Conservation (phyloP, 2,113 vertebrate genomes). For the Sinocyclocheilus anophthalmus region DNA sequence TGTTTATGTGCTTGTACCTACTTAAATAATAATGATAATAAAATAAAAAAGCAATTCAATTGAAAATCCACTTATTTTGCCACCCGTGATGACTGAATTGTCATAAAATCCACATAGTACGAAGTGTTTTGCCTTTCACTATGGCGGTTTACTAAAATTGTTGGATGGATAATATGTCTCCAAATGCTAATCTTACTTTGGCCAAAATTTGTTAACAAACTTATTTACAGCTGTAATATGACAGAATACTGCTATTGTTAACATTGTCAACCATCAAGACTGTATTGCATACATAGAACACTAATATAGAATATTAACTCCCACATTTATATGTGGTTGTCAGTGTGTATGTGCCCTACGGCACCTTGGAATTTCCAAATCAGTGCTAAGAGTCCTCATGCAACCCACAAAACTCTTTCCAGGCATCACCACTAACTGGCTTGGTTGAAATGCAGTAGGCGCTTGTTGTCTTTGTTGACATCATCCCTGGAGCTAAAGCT, state of each 20-base stretch:
- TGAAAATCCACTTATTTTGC: not conserved
- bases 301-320: not conserved
- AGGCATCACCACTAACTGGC: not conserved
- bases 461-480: conserved; percentile 7
- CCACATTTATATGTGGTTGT: not conserved
- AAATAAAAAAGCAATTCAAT: no score
- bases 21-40: not conserved
- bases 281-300: not conserved
- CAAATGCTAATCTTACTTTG: no score
- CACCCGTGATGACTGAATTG: not conserved
- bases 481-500: conserved; percentile 11
- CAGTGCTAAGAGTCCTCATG: not conserved
- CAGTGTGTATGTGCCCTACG: not conserved
- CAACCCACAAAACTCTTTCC: conserved; percentile 3
- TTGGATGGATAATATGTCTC: no score
- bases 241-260: not conserved
- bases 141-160: not conserved
- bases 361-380: not conserved
- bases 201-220: not conserved
- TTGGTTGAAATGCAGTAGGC: not conserved
- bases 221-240: not conserved
- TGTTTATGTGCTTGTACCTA: not conserved
- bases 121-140: not conserved
- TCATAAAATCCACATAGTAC: not conserved
- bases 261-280: not conserved